A percentile compares a stretch with the other conserved stretches of the same genome.
phyloP scores from a whole-genome alignment of 1,140 invertebrate species.

The Drosophila aff. region DNA sequence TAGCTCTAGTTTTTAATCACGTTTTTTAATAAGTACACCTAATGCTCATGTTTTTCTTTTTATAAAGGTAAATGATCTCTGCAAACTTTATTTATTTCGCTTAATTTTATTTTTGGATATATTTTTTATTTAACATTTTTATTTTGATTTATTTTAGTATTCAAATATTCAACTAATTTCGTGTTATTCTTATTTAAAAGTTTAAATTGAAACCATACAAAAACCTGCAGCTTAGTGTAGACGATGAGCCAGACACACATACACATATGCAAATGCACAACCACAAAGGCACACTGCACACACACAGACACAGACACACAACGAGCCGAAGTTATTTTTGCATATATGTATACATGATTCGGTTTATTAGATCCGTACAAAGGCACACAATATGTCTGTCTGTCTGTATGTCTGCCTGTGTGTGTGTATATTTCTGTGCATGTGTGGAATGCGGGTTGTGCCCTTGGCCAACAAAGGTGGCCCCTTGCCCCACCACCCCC shows the following conservation, averaged over 20 bases:
- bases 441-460: conserved; percentile 51
- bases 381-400: conserved; percentile 68
- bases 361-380: conserved; percentile 81
- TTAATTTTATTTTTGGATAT: not conserved
- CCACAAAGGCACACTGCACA: conserved; percentile 17
- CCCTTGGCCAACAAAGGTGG: conserved; percentile 38
- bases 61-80: no score
- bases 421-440: conserved; percentile 1
- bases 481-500: not conserved
- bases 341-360: conserved; percentile 74
- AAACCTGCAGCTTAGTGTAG: conserved; percentile 39
- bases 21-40: no score
- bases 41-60: no score
- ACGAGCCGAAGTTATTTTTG: conserved; percentile 74
- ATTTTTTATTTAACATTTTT: not conserved
- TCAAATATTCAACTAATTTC: not conserved
- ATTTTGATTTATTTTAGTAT: not conserved
- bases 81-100: not conserved
- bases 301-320: conserved; percentile 19
- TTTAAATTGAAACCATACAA: not conserved
- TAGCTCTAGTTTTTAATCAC: no score
- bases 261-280: conserved; percentile 49
- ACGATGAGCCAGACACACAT: conserved; percentile 25
- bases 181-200: conserved; percentile 7
- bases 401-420: conserved; percentile 12